phyloP scores from a whole-genome alignment of 37 sponge, comb jelly and placozoan species.

The Cliona cf. orientalis region DNA sequence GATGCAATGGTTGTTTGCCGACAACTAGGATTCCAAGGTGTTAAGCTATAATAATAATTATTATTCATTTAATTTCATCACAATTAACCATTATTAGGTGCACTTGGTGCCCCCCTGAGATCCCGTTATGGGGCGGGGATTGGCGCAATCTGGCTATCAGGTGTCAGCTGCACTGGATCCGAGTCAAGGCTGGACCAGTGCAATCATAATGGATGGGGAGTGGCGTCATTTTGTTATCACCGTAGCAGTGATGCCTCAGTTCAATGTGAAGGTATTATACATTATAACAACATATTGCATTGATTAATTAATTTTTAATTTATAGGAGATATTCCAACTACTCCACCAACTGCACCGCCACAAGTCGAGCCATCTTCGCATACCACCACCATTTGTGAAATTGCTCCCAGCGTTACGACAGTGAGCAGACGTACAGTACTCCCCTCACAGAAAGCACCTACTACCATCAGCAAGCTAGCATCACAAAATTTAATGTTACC shows the following conservation, averaged over 20 bases:
- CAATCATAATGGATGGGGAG: neutral
- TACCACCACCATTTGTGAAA: no score
- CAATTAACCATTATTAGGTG: neutral
- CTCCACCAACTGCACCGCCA: no score
- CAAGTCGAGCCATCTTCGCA: no score
- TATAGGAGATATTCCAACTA: no score
- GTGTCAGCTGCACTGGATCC: neutral
- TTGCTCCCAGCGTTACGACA: no score
- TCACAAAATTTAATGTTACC: no score
- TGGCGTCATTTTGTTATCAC: neutral
- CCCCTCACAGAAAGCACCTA: no score
- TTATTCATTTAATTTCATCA: neutral
- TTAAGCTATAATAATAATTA: neutral
- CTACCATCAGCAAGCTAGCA: no score
- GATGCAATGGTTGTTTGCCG: slow-evolving; percentile 30
- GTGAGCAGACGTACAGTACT: no score
- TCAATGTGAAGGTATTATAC: neutral
- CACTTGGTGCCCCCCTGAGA: neutral
- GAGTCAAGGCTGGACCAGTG: neutral
- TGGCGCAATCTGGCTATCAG: slow-evolving; percentile 12
- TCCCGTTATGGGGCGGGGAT: neutral
- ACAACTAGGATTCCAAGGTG: slow-evolving; percentile 17
- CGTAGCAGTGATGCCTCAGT: neutral
- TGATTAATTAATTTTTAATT: neutral
- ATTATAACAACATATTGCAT: neutral